Conservation (phyloP, 2,888 invertebrate genomes). For the Dolichomitus sp. region DNA sequence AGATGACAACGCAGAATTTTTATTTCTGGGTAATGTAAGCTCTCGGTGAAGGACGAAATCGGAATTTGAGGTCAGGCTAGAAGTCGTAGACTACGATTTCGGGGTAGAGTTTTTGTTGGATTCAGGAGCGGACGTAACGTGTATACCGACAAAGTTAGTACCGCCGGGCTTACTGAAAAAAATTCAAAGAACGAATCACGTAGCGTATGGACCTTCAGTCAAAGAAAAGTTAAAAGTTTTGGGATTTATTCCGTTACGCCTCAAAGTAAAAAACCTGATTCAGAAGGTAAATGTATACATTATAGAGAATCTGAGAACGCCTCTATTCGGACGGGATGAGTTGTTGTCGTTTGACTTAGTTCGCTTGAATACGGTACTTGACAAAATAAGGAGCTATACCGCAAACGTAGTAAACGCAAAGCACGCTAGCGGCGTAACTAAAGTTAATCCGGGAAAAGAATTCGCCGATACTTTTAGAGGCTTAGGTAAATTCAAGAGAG, state of each 20-base stretch:
- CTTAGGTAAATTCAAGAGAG: slow-evolving; percentile 69
- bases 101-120: not conserved
- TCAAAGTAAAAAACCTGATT: no score
- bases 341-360: no score
- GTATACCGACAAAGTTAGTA: not conserved
- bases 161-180: not conserved
- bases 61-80: not conserved
- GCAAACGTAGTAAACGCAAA: slow-evolving; percentile 27
- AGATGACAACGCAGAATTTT: not conserved
- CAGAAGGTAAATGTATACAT: no score
- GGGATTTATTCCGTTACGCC: no score
- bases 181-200: not conserved
- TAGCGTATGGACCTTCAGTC: not conserved
- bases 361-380: no score
- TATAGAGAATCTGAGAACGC: no score
- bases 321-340: no score
- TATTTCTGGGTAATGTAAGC: not conserved
- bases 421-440: slow-evolving; percentile 6
- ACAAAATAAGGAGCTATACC: not conserved
- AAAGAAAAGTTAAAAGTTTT: no score
- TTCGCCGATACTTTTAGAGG: slow-evolving; percentile 67
- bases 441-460: slow-evolving; percentile 49
- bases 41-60: not conserved
- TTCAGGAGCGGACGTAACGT: slow-evolving; percentile 17
- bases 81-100: not conserved